A percentile compares a stretch with the other conserved stretches of the same genome.
Evolutionary conservation across 2,113 vertebrate genomes (phyloP).

Genomic region (Pluvialis apricaria): DNA sequence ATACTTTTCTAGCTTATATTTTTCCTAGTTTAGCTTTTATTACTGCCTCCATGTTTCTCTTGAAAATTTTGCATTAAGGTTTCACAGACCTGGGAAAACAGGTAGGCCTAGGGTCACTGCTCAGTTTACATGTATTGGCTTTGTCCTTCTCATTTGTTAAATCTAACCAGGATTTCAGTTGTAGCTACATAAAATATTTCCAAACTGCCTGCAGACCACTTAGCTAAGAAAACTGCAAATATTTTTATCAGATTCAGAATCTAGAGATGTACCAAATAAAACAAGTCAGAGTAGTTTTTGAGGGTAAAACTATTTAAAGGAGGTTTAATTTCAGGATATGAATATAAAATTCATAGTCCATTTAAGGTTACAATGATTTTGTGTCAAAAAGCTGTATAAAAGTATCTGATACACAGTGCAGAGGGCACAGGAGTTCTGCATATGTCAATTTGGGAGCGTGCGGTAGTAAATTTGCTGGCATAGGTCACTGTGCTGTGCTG

Average conservation of each 20-base stretch:
- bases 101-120: not conserved
- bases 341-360: not conserved
- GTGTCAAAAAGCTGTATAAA: not conserved
- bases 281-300: not conserved
- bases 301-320: not conserved
- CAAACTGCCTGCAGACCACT: not conserved
- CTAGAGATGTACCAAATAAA: not conserved
- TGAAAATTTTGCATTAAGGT: not conserved
- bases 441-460: fast-evolving
- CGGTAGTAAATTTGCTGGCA: not conserved
- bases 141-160: not conserved
- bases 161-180: not conserved
- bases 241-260: not conserved
- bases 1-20: not conserved
- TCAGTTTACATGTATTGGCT: not conserved
- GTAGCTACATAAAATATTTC: not conserved
- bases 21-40: not conserved
- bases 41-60: fast-evolving
- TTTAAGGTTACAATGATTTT: not conserved
- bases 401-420: not conserved
- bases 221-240: not conserved
- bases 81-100: not conserved
- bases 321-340: not conserved
- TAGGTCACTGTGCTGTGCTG: not conserved
- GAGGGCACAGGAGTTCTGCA: not conserved